phyloP scores from a whole-genome alignment of 1,140 invertebrate genomes.

The Monochamus saltuarius region DNA sequence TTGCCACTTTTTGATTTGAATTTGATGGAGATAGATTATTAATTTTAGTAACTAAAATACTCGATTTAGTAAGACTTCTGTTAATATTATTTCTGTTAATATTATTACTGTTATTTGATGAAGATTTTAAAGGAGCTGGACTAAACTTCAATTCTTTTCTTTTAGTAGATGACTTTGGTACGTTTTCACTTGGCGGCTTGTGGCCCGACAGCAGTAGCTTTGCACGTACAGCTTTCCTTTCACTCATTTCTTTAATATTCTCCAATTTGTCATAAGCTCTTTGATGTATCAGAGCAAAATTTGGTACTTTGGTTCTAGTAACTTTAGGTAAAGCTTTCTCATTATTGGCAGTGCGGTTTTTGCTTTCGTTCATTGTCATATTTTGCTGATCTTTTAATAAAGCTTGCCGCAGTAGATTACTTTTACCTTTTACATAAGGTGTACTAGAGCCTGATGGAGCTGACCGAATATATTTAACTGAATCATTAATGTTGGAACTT shows the following conservation, averaged over 20 bases:
- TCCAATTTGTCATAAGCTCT: slow-evolving; percentile 65
- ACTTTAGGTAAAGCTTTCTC: too few relatives aligned
- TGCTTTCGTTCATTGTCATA: too few relatives aligned
- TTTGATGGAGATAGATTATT: slow-evolving; percentile 2
- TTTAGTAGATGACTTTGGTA: slow-evolving; percentile 3
- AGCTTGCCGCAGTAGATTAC: too few relatives aligned
- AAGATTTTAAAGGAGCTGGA: neutral
- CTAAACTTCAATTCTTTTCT: neutral
- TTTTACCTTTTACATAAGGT: too few relatives aligned
- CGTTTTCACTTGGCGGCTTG: slow-evolving; percentile 19
- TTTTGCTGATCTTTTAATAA: too few relatives aligned
- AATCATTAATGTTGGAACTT: too few relatives aligned
- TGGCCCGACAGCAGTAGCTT: slow-evolving; percentile 35
- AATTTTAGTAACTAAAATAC: neutral
- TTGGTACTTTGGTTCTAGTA: slow-evolving; percentile 58
- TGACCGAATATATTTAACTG: too few relatives aligned
- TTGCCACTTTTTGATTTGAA: neutral
- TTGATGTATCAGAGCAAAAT: slow-evolving; percentile 65
- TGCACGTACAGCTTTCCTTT: slow-evolving; percentile 56
- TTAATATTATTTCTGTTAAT: neutral
- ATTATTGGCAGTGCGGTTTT: too few relatives aligned
- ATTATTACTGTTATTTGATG: neutral
- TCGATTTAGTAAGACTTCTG: neutral
- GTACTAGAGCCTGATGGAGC: too few relatives aligned
- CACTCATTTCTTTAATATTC: slow-evolving; percentile 60